Evolutionary conservation across 2,113 vertebrate species (phyloP).

Genomic region (Perccottus glenii): DNA sequence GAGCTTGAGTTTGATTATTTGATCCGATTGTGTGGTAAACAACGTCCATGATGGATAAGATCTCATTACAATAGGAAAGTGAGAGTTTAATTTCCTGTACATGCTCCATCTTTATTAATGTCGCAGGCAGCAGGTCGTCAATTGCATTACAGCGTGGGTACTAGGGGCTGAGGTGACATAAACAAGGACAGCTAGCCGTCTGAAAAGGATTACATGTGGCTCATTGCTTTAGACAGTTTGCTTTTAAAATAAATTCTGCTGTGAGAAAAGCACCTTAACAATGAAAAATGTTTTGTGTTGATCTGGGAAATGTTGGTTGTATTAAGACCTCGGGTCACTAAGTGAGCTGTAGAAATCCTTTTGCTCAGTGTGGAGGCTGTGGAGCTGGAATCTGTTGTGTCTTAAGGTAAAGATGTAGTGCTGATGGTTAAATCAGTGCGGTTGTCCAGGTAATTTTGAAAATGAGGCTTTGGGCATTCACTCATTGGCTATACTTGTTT

Average conservation of each 20-base stretch:
- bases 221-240: slow-evolving; percentile 36
- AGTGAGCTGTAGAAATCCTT: too few relatives aligned
- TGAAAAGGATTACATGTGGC: slow-evolving; percentile 61
- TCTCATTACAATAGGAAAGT: slow-evolving; percentile 79
- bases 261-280: background rate
- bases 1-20: slow-evolving; percentile 75
- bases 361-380: too few relatives aligned
- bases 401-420: too few relatives aligned
- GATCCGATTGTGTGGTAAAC: slow-evolving; percentile 79
- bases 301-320: too few relatives aligned
- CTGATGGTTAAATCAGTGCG: too few relatives aligned
- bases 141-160: slow-evolving; percentile 66
- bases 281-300: slow-evolving; percentile 11
- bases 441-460: too few relatives aligned
- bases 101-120: slow-evolving; percentile 83
- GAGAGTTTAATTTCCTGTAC: slow-evolving; percentile 83
- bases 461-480: too few relatives aligned
- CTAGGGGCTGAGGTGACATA: slow-evolving; percentile 60
- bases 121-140: slow-evolving; percentile 75
- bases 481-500: too few relatives aligned
- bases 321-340: too few relatives aligned
- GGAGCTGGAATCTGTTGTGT: too few relatives aligned
- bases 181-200: slow-evolving; percentile 51
- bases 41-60: slow-evolving; percentile 76
- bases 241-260: slow-evolving; percentile 14